Conservation (phyloP, 1,140 invertebrate species). For the Plodia interpunctella region DNA sequence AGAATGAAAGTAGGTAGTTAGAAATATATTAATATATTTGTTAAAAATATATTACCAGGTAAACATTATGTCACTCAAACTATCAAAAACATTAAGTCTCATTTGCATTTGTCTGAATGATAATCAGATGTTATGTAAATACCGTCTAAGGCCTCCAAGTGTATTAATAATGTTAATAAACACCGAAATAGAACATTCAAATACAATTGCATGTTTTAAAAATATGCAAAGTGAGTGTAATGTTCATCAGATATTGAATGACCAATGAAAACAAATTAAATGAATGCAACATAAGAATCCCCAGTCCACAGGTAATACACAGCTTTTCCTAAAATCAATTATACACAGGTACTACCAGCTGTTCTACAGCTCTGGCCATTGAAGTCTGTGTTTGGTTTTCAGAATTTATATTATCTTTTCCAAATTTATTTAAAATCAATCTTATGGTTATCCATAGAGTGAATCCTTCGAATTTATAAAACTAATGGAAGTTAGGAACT, state of each 20-base stretch:
- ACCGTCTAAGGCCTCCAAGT: background rate
- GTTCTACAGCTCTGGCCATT: no score
- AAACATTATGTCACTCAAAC: background rate
- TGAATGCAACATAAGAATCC: no score
- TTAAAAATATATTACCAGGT: background rate
- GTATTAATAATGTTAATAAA: slow-evolving; percentile 3
- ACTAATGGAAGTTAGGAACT: no score
- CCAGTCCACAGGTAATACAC: no score
- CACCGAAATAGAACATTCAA: background rate
- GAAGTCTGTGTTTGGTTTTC: no score
- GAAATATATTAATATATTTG: background rate
- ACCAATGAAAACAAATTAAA: no score
- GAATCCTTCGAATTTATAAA: no score
- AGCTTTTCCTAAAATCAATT: no score
- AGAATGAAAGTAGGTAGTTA: slow-evolving; percentile 2
- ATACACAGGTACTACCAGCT: no score
- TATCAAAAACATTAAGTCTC: background rate
- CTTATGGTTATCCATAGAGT: no score
- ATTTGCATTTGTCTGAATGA: background rate
- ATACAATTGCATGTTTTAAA: background rate
- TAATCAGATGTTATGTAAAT: slow-evolving; percentile 7
- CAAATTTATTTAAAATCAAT: no score
- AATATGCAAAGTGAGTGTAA: background rate
- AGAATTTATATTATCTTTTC: no score
- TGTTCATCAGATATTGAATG: background rate